Percentiles rank a stretch among this genome's conserved stretches.
Conservation (phyloP, 92 coral and sea anemone genomes). For the Meandrina meandrites region DNA sequence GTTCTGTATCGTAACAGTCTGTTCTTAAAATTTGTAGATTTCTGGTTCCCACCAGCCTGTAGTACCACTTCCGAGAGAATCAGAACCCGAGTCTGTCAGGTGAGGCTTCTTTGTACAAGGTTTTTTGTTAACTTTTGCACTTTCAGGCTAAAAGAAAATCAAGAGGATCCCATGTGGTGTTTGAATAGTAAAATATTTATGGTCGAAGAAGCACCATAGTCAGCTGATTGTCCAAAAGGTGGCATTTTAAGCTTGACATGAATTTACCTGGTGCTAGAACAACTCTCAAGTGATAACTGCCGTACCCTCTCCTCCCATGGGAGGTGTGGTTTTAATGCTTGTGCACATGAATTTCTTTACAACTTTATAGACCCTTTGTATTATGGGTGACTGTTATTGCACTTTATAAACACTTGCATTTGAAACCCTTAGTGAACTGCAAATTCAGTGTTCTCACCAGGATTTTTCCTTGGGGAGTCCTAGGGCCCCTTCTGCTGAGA, state of each 20-base stretch:
- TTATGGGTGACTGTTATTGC: not conserved
- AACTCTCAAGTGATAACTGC: constrained; percentile 87
- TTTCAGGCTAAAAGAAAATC: not conserved
- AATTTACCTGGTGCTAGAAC: constrained; percentile 60
- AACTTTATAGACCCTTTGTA: not conserved
- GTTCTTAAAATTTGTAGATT: constrained; percentile 24
- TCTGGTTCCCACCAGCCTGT: constrained; percentile 50
- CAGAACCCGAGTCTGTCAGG: constrained; percentile 88
- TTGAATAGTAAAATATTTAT: not conserved
- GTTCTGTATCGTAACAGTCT: not conserved
- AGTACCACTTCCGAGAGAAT: constrained; percentile 45
- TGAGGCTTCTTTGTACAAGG: not conserved
- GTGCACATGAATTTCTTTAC: constrained; percentile 39
- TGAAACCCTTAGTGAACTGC: too few species aligned
- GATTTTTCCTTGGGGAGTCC: too few species aligned
- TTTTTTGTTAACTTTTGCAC: not conserved
- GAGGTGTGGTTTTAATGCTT: constrained; percentile 92
- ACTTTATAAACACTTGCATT: not conserved
- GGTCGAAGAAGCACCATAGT: constrained; percentile 1
- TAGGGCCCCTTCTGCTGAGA: too few species aligned
- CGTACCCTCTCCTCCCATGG: constrained; percentile 61
- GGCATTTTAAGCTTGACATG: constrained; percentile 28
- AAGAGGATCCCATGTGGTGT: not conserved
- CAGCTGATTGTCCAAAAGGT: constrained; percentile 12
- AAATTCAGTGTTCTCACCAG: too few species aligned